These are phyloP conservation scores for Paedocypris micromegethes DNA, from an alignment of 2,797 vertebrate species.

Conservation along the genomic window DNA sequence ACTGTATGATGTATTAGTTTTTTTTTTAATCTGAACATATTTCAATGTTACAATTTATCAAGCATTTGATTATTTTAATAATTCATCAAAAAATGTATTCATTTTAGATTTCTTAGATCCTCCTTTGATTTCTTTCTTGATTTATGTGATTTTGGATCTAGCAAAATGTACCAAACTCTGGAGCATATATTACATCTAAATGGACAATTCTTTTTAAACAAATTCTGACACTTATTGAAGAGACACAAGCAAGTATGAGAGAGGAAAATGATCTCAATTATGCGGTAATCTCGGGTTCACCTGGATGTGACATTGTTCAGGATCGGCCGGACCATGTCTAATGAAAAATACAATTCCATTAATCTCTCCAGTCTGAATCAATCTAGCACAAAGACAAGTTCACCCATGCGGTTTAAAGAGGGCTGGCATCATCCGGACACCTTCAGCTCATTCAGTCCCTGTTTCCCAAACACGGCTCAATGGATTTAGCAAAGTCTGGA, in stretches of 20 bases:
- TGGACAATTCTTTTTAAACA: slow-evolving; percentile 6
- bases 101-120: too few species aligned
- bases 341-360: slow-evolving; percentile 41
- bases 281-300: slow-evolving; percentile 38
- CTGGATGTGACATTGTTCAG: slow-evolving; percentile 35
- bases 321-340: slow-evolving; percentile 36
- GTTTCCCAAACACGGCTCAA: neutral
- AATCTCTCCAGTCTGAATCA: slow-evolving; percentile 38
- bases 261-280: slow-evolving; percentile 30
- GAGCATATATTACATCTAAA: neutral
- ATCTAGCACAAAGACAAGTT: slow-evolving; percentile 34
- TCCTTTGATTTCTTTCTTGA: neutral
- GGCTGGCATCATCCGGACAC: slow-evolving; percentile 21
- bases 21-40: too few species aligned
- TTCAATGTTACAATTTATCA: too few species aligned
- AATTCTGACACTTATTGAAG: slow-evolving; percentile 8
- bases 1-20: too few species aligned
- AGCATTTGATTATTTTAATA: too few species aligned
- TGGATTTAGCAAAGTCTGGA: too few species aligned
- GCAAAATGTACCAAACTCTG: too few species aligned
- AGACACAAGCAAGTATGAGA: slow-evolving; percentile 2
- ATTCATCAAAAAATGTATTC: too few species aligned
- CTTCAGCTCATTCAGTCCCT: neutral
- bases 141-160: too few species aligned
- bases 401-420: slow-evolving; percentile 23